Evolutionary conservation across 2,888 invertebrate genomes (phyloP).

Genomic region (Diloba caeruleocephala): DNA sequence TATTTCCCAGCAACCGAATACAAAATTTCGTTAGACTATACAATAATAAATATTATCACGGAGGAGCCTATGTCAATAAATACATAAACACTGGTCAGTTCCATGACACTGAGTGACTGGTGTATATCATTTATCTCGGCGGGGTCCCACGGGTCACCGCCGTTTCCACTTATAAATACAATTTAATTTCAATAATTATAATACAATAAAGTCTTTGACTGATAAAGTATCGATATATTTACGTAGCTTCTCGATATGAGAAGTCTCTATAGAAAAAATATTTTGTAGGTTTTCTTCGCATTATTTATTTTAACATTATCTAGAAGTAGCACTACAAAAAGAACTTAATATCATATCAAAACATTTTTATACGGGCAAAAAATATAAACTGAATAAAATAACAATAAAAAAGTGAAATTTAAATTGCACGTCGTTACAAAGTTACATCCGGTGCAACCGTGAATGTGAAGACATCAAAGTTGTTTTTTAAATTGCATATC

Average conservation of each 20-base stretch:
- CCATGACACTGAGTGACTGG: slow-evolving; percentile 76
- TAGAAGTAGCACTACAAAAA: not conserved
- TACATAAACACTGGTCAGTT: slow-evolving; percentile 78
- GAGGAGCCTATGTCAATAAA: slow-evolving; percentile 71
- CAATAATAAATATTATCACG: slow-evolving; percentile 45
- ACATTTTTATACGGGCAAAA: slow-evolving; percentile 23
- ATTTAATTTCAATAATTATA: slow-evolving; percentile 86
- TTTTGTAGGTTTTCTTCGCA: slow-evolving; percentile 4
- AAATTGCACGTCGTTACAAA: slow-evolving; percentile 70
- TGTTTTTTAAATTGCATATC: slow-evolving; percentile 76
- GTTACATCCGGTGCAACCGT: slow-evolving; percentile 75
- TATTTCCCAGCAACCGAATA: slow-evolving; percentile 1
- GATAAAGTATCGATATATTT: slow-evolving; percentile 64
- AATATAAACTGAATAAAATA: slow-evolving; percentile 47
- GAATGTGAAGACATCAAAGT: slow-evolving; percentile 73
- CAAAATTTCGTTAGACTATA: slow-evolving; percentile 3
- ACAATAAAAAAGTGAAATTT: slow-evolving; percentile 73
- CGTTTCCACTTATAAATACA: slow-evolving; percentile 82
- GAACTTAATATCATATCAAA: slow-evolving; percentile 14
- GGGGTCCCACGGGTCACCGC: slow-evolving; percentile 73
- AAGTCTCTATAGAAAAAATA: slow-evolving; percentile 53
- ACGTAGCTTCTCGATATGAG: slow-evolving; percentile 27
- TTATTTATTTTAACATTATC: no score
- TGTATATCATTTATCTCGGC: slow-evolving; percentile 70
- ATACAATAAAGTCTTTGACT: slow-evolving; percentile 84